These are phyloP conservation scores for Tetragnatha versicolor DNA, from an alignment of 1,140 invertebrate species.

Conservation along the genomic window DNA sequence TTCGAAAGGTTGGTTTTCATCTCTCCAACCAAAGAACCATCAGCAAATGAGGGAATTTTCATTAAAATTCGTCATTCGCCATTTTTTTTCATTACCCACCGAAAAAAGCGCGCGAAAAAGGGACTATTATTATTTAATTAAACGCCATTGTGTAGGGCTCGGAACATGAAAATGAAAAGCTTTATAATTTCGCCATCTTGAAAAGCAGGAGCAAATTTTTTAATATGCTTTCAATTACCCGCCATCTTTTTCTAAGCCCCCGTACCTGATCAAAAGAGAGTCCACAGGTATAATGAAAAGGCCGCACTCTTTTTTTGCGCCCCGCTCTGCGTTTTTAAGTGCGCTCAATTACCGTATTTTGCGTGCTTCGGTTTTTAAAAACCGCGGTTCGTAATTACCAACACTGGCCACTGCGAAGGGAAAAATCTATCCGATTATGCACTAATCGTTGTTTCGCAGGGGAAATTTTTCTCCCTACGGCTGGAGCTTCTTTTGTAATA, in stretches of 20 bases:
- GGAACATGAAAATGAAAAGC: background rate
- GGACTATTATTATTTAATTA: slow-evolving; percentile 19
- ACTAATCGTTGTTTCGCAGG: background rate
- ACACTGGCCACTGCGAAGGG: background rate
- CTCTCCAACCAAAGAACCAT: too few species aligned
- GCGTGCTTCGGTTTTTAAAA: background rate
- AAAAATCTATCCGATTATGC: background rate
- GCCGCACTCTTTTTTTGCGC: background rate
- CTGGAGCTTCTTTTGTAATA: background rate
- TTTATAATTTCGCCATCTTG: slow-evolving; percentile 1
- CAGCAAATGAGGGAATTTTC: background rate
- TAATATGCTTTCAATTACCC: background rate
- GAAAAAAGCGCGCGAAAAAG: too few species aligned
- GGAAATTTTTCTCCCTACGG: background rate
- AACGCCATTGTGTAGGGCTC: background rate
- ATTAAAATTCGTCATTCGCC: background rate
- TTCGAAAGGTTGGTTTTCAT: too few species aligned
- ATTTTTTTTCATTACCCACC: background rate
- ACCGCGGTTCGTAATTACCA: background rate
- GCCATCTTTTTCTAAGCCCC: background rate
- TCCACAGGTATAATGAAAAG: background rate
- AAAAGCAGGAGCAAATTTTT: background rate
- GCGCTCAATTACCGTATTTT: slow-evolving; percentile 28
- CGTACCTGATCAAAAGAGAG: background rate
- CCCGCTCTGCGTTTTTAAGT: background rate